A percentile compares a stretch with the other conserved stretches of the same genome.
These are phyloP conservation scores for Halichoeres trimaculatus DNA, from an alignment of 2,113 vertebrate genomes.

Conservation along the genomic window DNA sequence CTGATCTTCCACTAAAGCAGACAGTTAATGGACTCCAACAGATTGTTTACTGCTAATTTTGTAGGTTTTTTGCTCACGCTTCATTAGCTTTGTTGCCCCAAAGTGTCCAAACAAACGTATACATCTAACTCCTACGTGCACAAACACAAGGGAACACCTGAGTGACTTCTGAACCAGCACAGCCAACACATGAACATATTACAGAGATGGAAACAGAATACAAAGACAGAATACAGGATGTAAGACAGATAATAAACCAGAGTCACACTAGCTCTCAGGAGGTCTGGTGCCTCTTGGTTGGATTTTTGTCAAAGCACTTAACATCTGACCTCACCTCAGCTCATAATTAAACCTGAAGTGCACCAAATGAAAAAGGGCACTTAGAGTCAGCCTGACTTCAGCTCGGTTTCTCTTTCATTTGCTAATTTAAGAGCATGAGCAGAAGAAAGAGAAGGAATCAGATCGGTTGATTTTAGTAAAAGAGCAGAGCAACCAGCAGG, in stretches of 20 bases:
- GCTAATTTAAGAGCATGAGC: neutral
- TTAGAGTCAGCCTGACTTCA: neutral
- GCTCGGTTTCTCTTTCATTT: neutral
- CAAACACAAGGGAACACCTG: neutral
- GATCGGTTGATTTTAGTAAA: constrained; percentile 22
- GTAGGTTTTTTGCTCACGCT: no score
- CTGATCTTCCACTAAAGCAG: no score
- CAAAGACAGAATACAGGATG: constrained; percentile 41
- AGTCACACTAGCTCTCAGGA: constrained; percentile 1
- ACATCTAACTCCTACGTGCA: neutral
- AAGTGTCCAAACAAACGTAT: neutral
- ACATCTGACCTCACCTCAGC: neutral
- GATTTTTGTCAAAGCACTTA: constrained; percentile 1
- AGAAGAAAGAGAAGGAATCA: neutral
- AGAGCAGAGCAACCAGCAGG: constrained; percentile 12
- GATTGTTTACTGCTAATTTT: no score
- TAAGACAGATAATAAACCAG: constrained; percentile 8
- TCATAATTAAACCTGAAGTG: neutral
- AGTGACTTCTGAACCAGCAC: constrained; percentile 59
- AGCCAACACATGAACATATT: constrained; percentile 30
- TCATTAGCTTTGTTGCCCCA: neutral
- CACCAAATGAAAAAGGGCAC: neutral
- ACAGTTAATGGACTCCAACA: no score
- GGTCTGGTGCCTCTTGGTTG: neutral
- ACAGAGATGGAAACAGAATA: constrained; percentile 59